Evolutionary conservation across 1,140 invertebrate genomes (phyloP).

Genomic region (Protaetia brevitarsis): DNA sequence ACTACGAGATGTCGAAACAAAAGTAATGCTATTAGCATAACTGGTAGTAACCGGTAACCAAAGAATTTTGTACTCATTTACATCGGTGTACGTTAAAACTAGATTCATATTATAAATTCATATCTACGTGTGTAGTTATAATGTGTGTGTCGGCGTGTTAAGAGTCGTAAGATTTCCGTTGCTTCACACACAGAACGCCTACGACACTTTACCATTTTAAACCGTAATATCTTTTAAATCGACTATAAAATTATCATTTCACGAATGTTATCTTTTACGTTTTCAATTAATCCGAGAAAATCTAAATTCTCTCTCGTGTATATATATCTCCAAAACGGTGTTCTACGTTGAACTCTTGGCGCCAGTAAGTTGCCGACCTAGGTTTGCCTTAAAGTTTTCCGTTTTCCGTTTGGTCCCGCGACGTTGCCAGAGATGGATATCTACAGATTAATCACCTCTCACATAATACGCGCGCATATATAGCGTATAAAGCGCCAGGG

Average conservation of each 20-base stretch:
- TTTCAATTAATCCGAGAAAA: not conserved
- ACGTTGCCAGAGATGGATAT: not conserved
- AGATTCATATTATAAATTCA: not conserved
- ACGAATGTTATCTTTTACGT: not conserved
- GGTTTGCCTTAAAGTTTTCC: not conserved
- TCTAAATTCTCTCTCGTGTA: not conserved
- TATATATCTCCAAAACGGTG: not conserved
- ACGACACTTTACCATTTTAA: not conserved
- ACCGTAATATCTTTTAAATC: not conserved
- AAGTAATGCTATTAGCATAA: not conserved
- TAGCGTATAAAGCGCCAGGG: not conserved
- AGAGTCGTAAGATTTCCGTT: not conserved
- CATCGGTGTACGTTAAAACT: not conserved
- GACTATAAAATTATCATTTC: conserved; percentile 1
- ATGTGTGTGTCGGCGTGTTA: no score
- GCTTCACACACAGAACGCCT: not conserved
- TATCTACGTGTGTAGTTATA: not conserved
- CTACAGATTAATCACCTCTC: not conserved
- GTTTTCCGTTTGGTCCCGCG: not conserved
- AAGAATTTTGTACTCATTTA: not conserved
- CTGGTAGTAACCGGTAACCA: no score
- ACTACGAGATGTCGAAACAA: not conserved
- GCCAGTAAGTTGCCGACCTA: not conserved
- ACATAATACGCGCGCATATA: not conserved
- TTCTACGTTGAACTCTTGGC: not conserved